Evolutionary conservation across 2,113 vertebrate genomes (phyloP).

Genomic region (Malurus melanocephalus): DNA sequence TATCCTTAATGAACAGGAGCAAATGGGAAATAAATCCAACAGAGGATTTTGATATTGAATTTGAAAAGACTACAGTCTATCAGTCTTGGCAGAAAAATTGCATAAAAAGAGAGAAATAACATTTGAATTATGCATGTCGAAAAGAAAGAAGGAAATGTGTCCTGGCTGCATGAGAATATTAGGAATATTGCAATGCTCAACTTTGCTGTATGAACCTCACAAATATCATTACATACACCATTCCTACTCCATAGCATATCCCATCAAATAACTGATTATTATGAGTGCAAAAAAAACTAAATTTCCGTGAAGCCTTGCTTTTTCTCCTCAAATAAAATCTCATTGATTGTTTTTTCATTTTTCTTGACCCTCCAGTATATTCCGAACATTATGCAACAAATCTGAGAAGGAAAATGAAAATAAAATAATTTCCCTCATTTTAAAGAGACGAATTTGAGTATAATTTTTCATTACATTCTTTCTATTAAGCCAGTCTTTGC

Average conservation of each 20-base stretch:
- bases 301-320: background rate
- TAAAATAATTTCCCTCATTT: background rate
- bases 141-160: constrained; percentile 12
- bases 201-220: background rate
- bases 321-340: background rate
- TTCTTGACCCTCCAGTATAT: background rate
- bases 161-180: background rate
- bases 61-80: constrained; percentile 23
- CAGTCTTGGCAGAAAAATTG: constrained; percentile 16
- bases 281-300: background rate
- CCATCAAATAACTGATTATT: background rate
- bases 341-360: background rate
- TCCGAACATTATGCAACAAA: background rate
- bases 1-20: constrained; percentile 15
- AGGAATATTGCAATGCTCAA: background rate
- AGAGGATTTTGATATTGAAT: constrained; percentile 15
- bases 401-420: background rate
- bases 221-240: background rate
- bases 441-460: background rate
- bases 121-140: constrained; percentile 43
- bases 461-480: background rate
- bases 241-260: background rate
- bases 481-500: background rate
- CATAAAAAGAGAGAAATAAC: constrained; percentile 17
- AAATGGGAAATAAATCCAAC: constrained; percentile 39